Evolutionary conservation across 2,888 invertebrate species (phyloP).

Genomic region (Cryptosula pallasiana): DNA sequence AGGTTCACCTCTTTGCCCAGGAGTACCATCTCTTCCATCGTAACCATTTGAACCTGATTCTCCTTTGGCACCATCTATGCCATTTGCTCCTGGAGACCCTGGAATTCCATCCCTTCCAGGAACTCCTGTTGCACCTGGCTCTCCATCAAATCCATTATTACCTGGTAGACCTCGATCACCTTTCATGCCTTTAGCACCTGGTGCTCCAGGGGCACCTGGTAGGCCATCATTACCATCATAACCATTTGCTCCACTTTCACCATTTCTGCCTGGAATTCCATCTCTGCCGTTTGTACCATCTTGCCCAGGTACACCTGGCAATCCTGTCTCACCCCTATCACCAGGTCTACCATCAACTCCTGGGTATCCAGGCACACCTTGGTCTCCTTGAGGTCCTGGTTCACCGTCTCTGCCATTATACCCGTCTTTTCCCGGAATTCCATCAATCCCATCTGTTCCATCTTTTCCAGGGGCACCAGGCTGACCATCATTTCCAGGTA

Average conservation of each 20-base stretch:
- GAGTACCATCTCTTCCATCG: not conserved
- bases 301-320: not conserved
- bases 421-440: not conserved
- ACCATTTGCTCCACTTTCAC: constrained; percentile 22
- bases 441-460: not conserved
- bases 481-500: not conserved
- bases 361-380: not conserved
- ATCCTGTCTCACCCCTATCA: no score
- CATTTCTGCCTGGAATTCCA: constrained; percentile 24
- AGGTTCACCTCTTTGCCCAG: not conserved
- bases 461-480: not conserved
- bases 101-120: not conserved
- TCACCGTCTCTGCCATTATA: not conserved
- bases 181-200: not conserved
- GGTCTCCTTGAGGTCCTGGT: not conserved
- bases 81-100: not conserved
- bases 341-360: not conserved
- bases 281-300: constrained; percentile 12
- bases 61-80: constrained; percentile 19
- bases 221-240: not conserved
- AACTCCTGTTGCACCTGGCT: not conserved
- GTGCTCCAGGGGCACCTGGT: constrained; percentile 6
- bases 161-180: constrained; percentile 25
- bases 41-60: not conserved
- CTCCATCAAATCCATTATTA: not conserved